Evolutionary conservation across 2,888 invertebrate species (phyloP), one percentile per base, ranked within the genome.

Genomic region (Tromatobia lineatoria): DNA sequence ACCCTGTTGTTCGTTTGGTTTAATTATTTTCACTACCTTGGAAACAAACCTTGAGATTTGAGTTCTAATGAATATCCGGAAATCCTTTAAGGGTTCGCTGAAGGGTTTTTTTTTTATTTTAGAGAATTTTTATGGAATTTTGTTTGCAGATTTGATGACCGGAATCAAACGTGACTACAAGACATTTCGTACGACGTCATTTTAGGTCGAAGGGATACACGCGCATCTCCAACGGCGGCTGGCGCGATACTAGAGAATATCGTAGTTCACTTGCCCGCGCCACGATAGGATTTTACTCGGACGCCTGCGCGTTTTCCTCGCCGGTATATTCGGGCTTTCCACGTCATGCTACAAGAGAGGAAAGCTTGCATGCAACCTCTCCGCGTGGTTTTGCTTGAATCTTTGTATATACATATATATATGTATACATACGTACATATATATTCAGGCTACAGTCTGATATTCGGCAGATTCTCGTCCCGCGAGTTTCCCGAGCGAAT

Each of bases 181-280:
- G 20, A 15, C 57, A 69, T 74, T 57, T 54, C 7, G 61, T 57
- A 47, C 59, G 52, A 71, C 50, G 57, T 73, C 57, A 42, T 67
- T 45, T 70, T 47, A 34, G 15, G 42, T 73, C 70, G 70, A 66
- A 64, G 29, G 50, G 45, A 73, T 38, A 74, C 23, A 81, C 90
- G 87, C 90, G 88, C 87, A 87, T 89, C 88, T 89, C 89, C 89
- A 88, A 90, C 92, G 91, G 90, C 90, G 90, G 92, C 90, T 91
- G 90, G 91, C 92, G 92, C 92, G 91, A 90, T 88, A 92, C 92
- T 92, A 91, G 89, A 90, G 90, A 85, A 89, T 89, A 89, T 87
- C 88, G 87, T 87, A 80, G 80, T 85, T 64, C 29, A 84, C 82
- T 80, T 77, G 82, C 77, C 80, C 83, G 80, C 79, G 81, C 64